phyloP scores from a whole-genome alignment of 2,888 invertebrate genomes.

The Panorpa germanica region DNA sequence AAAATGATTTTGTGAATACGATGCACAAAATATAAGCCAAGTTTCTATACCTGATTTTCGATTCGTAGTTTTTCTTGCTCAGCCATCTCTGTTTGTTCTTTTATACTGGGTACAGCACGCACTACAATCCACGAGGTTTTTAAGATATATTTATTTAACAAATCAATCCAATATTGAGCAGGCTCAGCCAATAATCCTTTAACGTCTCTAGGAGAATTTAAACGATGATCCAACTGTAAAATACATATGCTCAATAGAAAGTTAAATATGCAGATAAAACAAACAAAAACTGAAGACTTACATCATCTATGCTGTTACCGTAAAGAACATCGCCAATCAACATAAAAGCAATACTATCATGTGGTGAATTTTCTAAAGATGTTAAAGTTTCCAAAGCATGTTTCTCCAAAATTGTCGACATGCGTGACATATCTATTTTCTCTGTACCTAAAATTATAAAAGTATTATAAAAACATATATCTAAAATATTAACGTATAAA shows the following conservation, averaged over 20 bases:
- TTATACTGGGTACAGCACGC: slow-evolving; percentile 37
- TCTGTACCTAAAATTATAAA: slow-evolving; percentile 19
- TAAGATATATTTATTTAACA: slow-evolving; percentile 48
- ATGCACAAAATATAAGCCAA: no score
- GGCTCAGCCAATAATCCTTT: slow-evolving; percentile 39
- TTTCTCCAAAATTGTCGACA: slow-evolving; percentile 51
- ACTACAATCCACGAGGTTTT: slow-evolving; percentile 20
- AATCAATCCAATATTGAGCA: slow-evolving; percentile 47
- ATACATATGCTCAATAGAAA: slow-evolving; percentile 5
- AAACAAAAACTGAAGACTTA: slow-evolving; percentile 24
- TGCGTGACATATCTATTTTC: slow-evolving; percentile 53
- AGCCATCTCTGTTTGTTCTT: slow-evolving; percentile 43
- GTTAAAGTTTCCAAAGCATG: slow-evolving; percentile 48
- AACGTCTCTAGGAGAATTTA: slow-evolving; percentile 45
- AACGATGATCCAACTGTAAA: slow-evolving; percentile 41
- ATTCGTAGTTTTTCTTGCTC: slow-evolving; percentile 54
- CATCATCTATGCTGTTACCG: slow-evolving; percentile 51
- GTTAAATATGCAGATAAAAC: slow-evolving; percentile 7
- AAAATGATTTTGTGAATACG: no score
- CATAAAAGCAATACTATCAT: slow-evolving; percentile 54
- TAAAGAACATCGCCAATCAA: slow-evolving; percentile 72
- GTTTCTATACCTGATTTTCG: slow-evolving; percentile 35
- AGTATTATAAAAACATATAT: neutral
- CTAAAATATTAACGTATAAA: neutral
- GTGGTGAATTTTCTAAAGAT: slow-evolving; percentile 56